These are phyloP conservation scores for Apistogramma diplotaenia DNA, from an alignment of 2,113 vertebrate species.

Conservation along the genomic window DNA sequence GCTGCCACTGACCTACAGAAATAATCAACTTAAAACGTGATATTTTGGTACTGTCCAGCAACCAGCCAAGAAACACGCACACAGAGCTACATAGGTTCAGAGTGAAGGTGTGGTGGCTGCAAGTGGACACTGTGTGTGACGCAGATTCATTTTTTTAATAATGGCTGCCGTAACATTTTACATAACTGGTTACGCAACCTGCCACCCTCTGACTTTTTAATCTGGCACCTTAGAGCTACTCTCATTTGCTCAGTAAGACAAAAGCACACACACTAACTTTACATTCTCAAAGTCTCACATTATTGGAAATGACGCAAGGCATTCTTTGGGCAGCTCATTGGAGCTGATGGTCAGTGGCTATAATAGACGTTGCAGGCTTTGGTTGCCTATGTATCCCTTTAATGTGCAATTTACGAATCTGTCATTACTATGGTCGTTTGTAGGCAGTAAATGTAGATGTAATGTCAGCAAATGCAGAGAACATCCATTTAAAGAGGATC, in stretches of 20 bases:
- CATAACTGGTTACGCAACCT: not conserved
- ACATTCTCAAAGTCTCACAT: not conserved
- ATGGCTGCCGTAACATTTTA: not conserved
- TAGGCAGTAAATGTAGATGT: not conserved
- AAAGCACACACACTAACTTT: not conserved
- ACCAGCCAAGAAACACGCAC: not conserved
- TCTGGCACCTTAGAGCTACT: not conserved
- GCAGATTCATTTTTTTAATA: not conserved
- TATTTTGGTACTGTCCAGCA: not conserved
- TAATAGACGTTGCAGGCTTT: not conserved
- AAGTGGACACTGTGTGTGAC: not conserved
- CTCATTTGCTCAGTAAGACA: not conserved
- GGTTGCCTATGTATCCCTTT: not conserved
- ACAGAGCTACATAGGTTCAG: not conserved
- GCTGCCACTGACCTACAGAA: not conserved
- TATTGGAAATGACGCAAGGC: not conserved
- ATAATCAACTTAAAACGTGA: not conserved
- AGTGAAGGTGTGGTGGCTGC: not conserved
- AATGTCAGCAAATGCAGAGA: not conserved
- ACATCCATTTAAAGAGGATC: not conserved
- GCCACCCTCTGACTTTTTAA: not conserved
- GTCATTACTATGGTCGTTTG: not conserved
- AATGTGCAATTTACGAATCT: not conserved
- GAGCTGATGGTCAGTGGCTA: not conserved
- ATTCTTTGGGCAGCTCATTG: not conserved